Base-by-base conservation (phyloP, 2,113 vertebrate genomes). In the Sinocyclocheilus grahami region DNA sequence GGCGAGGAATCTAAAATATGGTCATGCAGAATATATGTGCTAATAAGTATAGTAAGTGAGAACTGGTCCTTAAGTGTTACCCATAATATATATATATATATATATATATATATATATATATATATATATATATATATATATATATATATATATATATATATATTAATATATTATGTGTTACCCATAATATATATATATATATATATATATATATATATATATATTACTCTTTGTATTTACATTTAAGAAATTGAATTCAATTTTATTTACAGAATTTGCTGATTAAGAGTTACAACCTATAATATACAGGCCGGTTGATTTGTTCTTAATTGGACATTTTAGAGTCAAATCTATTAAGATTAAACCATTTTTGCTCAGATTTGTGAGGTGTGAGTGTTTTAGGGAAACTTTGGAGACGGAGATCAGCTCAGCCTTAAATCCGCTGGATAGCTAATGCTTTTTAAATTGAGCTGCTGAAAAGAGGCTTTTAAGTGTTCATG, bases 401-500 rank as follows among this genome's bases (percentile, higher is more conserved):
- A 58, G 51, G 16, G 14, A 27, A 46, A 65, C 37, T 51, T 65
- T 33, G 81, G 78, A 77, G 67, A 20, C 39, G 3, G 72, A 89
- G 78, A 84, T 77, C 46, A 83, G 60, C 84, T 78, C 53, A 13
- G 33, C 72, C 60, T n/a, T 58, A 27, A 78, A 89, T 62, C 85
- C 63, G 24, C 78, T 74, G 39, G 46, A 46, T 82, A 46, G 46
- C 77, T 91, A 91, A 91, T 91, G 89, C 89, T 86, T 90, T 90
- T 91, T 88, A 90, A 90, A 91, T 90, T 91, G 89, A 90, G 87
- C 88, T 82, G 71, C 85, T 86, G 81, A 89, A 87, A 89, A 85
- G 83, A 84, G 83, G 87, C 87, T 87, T 89, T 90, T 87, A 84
- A 86, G 78, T 82, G 77, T 81, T 82, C 63, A 27, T 83, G 87